These are phyloP conservation scores for Halictus ligatus DNA, from an alignment of 2,888 invertebrate genomes.

Conservation along the genomic window DNA sequence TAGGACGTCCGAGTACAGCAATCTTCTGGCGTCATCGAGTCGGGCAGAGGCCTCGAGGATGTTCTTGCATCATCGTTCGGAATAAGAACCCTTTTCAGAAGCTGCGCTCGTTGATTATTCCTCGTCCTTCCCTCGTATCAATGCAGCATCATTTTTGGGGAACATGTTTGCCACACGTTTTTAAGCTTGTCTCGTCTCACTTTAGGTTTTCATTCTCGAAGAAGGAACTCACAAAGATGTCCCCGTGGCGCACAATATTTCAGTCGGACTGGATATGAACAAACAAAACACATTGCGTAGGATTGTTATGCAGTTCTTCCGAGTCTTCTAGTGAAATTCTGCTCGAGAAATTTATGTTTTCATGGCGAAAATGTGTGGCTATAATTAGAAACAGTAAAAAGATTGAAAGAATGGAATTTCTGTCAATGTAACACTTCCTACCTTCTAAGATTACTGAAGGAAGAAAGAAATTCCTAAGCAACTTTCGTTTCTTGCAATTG, in stretches of 20 bases:
- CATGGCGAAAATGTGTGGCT: too few species aligned
- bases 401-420: too few species aligned
- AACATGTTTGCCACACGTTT: neutral
- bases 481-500: too few species aligned
- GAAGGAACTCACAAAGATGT: neutral
- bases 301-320: neutral
- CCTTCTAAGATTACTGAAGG: too few species aligned
- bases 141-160: neutral
- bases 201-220: neutral
- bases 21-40: neutral
- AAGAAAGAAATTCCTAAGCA: too few species aligned
- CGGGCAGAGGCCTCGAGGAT: constrained; percentile 1
- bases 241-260: neutral
- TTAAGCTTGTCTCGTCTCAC: neutral
- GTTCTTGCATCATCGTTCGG: neutral
- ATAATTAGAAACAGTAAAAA: too few species aligned
- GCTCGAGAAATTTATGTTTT: too few species aligned
- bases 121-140: neutral
- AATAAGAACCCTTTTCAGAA: neutral
- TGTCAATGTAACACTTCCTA: too few species aligned
- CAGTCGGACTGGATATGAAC: too few species aligned
- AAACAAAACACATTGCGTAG: neutral
- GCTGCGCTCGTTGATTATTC: neutral
- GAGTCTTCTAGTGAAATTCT: too few species aligned
- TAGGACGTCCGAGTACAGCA: neutral